phyloP scores from a whole-genome alignment of 2,113 vertebrate genomes.

The Heterotilapia buettikoferi region DNA sequence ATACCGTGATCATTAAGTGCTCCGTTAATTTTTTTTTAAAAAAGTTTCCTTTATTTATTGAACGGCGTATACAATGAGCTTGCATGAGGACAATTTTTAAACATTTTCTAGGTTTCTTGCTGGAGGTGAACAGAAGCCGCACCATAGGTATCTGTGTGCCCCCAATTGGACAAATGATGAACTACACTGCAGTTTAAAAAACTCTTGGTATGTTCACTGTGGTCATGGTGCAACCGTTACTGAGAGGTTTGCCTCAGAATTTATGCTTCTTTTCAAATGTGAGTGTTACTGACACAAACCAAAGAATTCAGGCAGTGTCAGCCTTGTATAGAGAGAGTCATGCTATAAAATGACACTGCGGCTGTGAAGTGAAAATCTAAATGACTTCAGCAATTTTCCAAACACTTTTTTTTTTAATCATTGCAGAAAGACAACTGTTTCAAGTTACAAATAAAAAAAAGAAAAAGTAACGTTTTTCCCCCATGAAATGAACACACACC shows the following conservation, averaged over 20 bases:
- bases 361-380: not conserved
- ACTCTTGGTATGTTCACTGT: not conserved
- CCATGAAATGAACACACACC: not conserved
- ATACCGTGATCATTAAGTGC: not conserved
- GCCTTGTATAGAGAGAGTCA: not conserved
- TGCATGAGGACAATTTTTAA: not conserved
- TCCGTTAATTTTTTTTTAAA: not conserved
- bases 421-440: not conserved
- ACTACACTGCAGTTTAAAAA: not conserved
- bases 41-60: not conserved
- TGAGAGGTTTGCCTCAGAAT: not conserved
- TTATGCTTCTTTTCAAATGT: not conserved
- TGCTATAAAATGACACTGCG: not conserved
- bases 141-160: not conserved
- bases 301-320: not conserved
- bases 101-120: not conserved
- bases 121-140: not conserved
- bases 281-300: not conserved
- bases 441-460: not conserved
- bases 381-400: not conserved
- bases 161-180: constrained; percentile 33
- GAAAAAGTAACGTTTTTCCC: not conserved
- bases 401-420: constrained; percentile 15
- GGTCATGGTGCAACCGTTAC: not conserved
- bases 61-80: not conserved